Evolutionary conservation across 2,113 vertebrate genomes (phyloP).

Genomic region (Microcebus lehilahytsara): DNA sequence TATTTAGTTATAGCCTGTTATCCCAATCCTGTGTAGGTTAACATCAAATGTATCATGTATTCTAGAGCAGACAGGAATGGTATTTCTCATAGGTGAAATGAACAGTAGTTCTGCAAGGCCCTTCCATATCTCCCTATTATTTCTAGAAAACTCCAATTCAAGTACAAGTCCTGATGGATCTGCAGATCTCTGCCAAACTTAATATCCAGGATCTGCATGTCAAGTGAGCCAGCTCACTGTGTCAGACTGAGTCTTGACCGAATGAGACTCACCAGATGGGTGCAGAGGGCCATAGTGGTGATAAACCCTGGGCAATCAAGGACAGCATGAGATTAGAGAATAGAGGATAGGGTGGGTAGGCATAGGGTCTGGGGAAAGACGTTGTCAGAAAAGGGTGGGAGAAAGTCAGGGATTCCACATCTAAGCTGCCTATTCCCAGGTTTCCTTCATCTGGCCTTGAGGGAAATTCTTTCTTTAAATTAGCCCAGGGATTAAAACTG

Average conservation of each 20-base stretch:
- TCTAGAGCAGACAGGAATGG: neutral
- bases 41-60: neutral
- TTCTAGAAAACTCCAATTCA: constrained; percentile 31
- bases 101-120: neutral
- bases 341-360: neutral
- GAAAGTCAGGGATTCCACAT: neutral
- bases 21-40: neutral
- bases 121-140: neutral
- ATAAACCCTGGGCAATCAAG: neutral
- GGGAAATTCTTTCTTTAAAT: constrained; percentile 19
- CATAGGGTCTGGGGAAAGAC: neutral
- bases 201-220: neutral
- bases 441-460: constrained; percentile 36
- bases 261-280: neutral
- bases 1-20: neutral
- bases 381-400: neutral
- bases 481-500: constrained; percentile 27
- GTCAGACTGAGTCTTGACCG: neutral
- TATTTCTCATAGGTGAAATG: neutral
- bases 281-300: neutral
- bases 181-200: neutral
- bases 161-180: neutral
- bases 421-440: neutral
- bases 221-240: neutral
- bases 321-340: neutral